A percentile compares a stretch with the other conserved stretches of the same genome.
These are phyloP conservation scores for Mythimna impura DNA, from an alignment of 2,888 invertebrate genomes.

Conservation along the genomic window DNA sequence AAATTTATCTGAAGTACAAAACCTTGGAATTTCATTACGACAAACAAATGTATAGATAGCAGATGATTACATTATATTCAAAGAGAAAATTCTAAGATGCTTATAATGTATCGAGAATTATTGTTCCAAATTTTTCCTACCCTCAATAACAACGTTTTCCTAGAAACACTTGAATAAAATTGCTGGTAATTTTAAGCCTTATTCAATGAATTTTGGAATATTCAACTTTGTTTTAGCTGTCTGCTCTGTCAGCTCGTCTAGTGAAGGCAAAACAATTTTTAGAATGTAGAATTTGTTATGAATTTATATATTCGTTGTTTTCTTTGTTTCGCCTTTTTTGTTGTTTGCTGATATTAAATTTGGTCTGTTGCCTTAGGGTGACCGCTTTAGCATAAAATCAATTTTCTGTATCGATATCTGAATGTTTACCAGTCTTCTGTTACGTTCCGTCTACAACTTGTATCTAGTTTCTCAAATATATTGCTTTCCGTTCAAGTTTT, in stretches of 20 bases:
- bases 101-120: slow-evolving; percentile 66
- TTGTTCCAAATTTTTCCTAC: slow-evolving; percentile 55
- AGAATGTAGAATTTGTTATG: slow-evolving; percentile 49
- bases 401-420: slow-evolving; percentile 32
- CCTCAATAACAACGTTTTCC: slow-evolving; percentile 58
- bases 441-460: slow-evolving; percentile 17
- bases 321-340: slow-evolving; percentile 31
- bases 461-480: slow-evolving; percentile 14
- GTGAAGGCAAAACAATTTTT: slow-evolving; percentile 39
- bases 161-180: slow-evolving; percentile 53
- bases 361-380: slow-evolving; percentile 29
- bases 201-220: slow-evolving; percentile 57
- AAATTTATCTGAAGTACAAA: slow-evolving; percentile 39
- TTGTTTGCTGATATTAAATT: slow-evolving; percentile 46
- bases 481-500: slow-evolving; percentile 4
- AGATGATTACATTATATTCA: slow-evolving; percentile 54
- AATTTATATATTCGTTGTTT: slow-evolving; percentile 45
- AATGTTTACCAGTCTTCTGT: slow-evolving; percentile 18
- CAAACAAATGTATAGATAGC: slow-evolving; percentile 58
- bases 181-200: slow-evolving; percentile 49
- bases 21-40: slow-evolving; percentile 60
- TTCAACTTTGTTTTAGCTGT: slow-evolving; percentile 57
- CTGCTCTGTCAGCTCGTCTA: slow-evolving; percentile 35
- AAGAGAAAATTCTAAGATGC: slow-evolving; percentile 61
- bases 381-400: slow-evolving; percentile 31